A percentile compares a stretch with the other conserved stretches of the same genome.
These are phyloP conservation scores for Polymixis flavicincta DNA, from an alignment of 2,888 invertebrate genomes.

Conservation along the genomic window DNA sequence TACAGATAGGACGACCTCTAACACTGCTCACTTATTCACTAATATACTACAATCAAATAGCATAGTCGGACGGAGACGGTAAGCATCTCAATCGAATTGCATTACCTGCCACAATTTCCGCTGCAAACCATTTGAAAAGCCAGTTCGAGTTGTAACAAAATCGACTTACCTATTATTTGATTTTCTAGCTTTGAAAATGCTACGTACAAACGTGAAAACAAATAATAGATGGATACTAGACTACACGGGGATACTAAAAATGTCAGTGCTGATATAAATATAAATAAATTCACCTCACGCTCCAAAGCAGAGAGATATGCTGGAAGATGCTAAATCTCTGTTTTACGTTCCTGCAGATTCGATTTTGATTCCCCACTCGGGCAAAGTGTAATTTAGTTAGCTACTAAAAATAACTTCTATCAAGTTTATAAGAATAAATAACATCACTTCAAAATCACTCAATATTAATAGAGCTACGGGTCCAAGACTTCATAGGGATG, in stretches of 20 bases:
- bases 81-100: conserved; percentile 10
- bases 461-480: not conserved
- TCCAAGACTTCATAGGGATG: not conserved
- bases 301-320: conserved; percentile 6
- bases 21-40: not conserved
- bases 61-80: not conserved
- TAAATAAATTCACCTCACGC: conserved; percentile 39
- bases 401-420: not conserved
- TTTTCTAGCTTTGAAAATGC: conserved; percentile 1
- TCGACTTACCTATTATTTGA: conserved; percentile 6
- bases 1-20: not conserved
- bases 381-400: not conserved
- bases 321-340: not conserved
- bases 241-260: conserved; percentile 21
- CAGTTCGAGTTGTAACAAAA: conserved; percentile 17
- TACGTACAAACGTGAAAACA: conserved; percentile 1
- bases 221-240: conserved; percentile 27
- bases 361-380: conserved; percentile 2
- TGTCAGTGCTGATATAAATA: conserved; percentile 33
- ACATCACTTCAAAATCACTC: not conserved
- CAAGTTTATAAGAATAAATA: not conserved
- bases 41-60: not conserved
- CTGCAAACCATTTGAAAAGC: conserved; percentile 5
- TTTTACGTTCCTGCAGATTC: conserved; percentile 1
- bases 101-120: conserved; percentile 16